Evolutionary conservation across 2,113 vertebrate genomes (phyloP).

Genomic region (Eonycteris spelaea): DNA sequence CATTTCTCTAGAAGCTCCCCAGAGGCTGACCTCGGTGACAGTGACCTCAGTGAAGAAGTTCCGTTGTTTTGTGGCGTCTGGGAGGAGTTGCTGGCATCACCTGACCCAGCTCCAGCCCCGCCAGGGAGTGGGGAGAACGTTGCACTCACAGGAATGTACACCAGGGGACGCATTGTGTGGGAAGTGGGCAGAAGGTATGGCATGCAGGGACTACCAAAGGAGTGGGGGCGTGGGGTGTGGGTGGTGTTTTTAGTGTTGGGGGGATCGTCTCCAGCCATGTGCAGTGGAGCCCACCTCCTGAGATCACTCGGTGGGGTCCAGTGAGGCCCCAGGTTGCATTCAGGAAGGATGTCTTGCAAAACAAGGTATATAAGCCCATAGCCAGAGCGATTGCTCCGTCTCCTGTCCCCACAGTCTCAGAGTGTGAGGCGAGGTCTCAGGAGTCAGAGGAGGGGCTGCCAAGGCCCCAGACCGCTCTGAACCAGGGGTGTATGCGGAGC

Average conservation of each 20-base stretch:
- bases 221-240: background rate
- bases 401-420: background rate
- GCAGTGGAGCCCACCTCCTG: background rate
- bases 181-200: background rate
- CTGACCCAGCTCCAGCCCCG: background rate
- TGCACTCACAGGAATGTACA: fast-evolving
- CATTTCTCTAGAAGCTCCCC: background rate
- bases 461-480: background rate
- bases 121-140: fast-evolving
- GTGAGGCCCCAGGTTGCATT: background rate
- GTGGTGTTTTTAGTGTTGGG: background rate
- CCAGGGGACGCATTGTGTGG: fast-evolving
- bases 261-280: background rate
- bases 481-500: background rate
- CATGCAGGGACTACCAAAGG: no score
- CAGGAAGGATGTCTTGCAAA: background rate
- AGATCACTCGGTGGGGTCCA: background rate
- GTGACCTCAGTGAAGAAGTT: background rate
- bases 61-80: no score
- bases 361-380: background rate
- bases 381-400: background rate
- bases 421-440: background rate
- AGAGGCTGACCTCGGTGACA: background rate
- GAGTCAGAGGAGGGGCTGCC: no score
- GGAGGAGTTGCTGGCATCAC: no score